These are phyloP conservation scores for Papilio dardanus DNA, from an alignment of 1,140 invertebrate species.

Conservation along the genomic window DNA sequence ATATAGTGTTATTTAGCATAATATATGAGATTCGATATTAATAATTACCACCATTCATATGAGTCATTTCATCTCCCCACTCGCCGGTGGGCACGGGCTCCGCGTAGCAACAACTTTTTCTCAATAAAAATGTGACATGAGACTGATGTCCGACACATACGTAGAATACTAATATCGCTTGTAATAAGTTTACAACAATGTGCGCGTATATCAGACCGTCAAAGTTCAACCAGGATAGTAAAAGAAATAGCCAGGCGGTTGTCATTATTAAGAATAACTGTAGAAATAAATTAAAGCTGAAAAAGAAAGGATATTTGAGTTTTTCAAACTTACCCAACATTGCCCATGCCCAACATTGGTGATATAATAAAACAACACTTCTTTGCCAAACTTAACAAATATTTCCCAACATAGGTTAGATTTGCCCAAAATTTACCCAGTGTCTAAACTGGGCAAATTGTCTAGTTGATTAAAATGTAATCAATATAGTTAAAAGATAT, in stretches of 20 bases:
- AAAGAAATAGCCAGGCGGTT: constrained; percentile 87
- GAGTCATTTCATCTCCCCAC: constrained; percentile 94
- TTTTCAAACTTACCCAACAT: background rate
- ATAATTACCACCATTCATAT: constrained; percentile 89
- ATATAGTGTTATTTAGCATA: background rate
- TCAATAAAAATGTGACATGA: constrained; percentile 89
- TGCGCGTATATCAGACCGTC: constrained; percentile 88
- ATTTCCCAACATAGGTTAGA: background rate
- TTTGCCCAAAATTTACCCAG: background rate
- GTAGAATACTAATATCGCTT: constrained; percentile 89
- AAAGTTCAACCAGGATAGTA: constrained; percentile 88
- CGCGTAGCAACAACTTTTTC: constrained; percentile 89
- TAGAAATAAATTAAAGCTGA: constrained; percentile 90
- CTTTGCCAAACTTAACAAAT: background rate
- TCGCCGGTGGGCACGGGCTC: constrained; percentile 86
- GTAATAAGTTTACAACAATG: constrained; percentile 88
- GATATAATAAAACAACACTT: too few relatives aligned
- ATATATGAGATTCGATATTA: constrained; percentile 31
- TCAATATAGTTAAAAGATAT: too few relatives aligned
- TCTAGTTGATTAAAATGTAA: too few relatives aligned
- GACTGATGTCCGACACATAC: constrained; percentile 89
- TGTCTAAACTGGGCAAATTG: background rate
- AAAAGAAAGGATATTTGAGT: constrained; percentile 59
- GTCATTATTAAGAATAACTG: constrained; percentile 89
- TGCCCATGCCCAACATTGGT: background rate